phyloP scores from a whole-genome alignment of 2,888 invertebrate genomes.

The Drosophila rubida region DNA sequence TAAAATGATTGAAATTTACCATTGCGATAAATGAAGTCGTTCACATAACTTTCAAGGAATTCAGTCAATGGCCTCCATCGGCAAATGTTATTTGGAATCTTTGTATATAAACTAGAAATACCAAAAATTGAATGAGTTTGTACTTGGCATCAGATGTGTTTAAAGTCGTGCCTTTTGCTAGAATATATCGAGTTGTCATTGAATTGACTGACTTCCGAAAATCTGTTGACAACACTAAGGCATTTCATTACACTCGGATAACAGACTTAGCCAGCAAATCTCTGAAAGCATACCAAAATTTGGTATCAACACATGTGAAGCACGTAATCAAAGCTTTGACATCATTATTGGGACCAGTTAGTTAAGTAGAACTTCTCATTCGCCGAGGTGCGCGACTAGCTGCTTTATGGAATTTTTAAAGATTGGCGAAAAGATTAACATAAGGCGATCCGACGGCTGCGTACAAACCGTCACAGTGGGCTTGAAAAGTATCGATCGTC shows the following conservation, averaged over 20 bases:
- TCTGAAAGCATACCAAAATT: constrained; percentile 19
- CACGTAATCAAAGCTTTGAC: constrained; percentile 1
- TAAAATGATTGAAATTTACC: no score
- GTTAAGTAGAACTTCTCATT: neutral
- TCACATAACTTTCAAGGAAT: no score
- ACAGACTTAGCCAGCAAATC: constrained; percentile 20
- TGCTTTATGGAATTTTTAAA: constrained; percentile 37
- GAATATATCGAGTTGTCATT: constrained; percentile 26
- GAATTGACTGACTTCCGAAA: constrained; percentile 14
- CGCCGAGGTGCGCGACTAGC: neutral
- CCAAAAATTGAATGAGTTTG: no score
- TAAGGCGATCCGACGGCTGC: constrained; percentile 42
- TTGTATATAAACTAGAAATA: no score
- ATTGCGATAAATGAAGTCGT: no score
- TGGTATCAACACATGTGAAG: constrained; percentile 2
- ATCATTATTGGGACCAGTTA: neutral
- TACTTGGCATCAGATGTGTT: no score
- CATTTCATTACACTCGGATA: constrained; percentile 19
- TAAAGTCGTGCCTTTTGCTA: neutral
- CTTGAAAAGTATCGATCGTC: constrained; percentile 22
- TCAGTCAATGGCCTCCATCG: no score
- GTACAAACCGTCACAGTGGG: constrained; percentile 25
- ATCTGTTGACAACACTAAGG: neutral
- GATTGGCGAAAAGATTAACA: constrained; percentile 38
- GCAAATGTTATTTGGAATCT: no score